Evolutionary conservation across 64 coral and sea anemone species (phyloP), one percentile per base, ranked within the genome.

Genomic region (Montipora cactus): DNA sequence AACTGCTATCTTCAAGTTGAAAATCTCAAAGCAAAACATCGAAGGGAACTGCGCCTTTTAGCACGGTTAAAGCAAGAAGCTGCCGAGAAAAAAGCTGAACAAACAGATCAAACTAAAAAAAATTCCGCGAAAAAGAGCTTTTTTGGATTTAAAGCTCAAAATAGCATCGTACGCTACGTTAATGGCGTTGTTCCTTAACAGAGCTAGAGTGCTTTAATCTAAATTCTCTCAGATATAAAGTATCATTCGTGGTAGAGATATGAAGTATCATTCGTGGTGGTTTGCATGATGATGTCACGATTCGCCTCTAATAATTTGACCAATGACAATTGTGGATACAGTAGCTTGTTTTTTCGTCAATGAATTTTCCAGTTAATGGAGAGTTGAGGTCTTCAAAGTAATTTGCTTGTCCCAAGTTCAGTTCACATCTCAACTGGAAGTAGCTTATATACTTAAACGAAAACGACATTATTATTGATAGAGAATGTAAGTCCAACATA

Each of bases 21-120:
- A 74, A 84, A 70, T 71, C 87, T 98, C 19, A 87, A 91, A 74
- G 87, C 47, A 13, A 98, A 98, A 81, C 96, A 98, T 69, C 79
- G 22, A 55, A 87, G 87, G 1, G 96, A 98, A 44, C 70, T 92
- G 5, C 66, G 75, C 1, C 75, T 91, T 4, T 59, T 97, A 19
- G 50, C 83, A 0, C 94, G 88, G n/a, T 47, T 97, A 18, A 97
- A 97, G 20, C 87, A 95, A 79, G 92, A 97, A 28, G 89, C 72
- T 18, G 76, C 19, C 18, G 76, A 89, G 1, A 79, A 79, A 61
- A 73, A 48, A 77, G 12, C 18, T 10, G 13, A 8, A 57, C 7
- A 11, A 57, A 37, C 14, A 7, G 66, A 71, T 8, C 9, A 64
- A 7, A 18, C 44, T n/a, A 4, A 12, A 37, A 86, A 86, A 22